These are phyloP conservation scores for Leptocoma aspasia DNA, from an alignment of 2,113 vertebrate species.

Conservation along the genomic window DNA sequence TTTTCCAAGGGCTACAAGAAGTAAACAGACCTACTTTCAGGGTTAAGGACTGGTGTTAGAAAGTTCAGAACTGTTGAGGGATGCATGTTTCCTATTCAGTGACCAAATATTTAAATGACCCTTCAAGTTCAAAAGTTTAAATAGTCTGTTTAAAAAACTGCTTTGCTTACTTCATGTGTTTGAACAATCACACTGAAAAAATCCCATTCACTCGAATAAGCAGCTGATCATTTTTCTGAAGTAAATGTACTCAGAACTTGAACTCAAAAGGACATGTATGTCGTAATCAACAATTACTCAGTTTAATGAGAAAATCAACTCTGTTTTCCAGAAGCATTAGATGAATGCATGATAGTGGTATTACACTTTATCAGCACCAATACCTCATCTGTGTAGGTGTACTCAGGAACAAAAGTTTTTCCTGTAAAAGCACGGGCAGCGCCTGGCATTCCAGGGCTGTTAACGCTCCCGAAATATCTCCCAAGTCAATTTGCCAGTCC, in stretches of 20 bases:
- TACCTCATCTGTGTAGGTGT: not conserved
- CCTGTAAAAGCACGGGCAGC: not conserved
- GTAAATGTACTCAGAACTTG: conserved; percentile 13
- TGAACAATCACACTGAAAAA: not conserved
- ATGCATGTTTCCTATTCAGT: not conserved
- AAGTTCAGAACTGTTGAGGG: not conserved
- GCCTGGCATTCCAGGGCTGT: conserved; percentile 50
- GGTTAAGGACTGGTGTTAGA: not conserved
- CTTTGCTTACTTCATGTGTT: not conserved
- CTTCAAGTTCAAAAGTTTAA: not conserved
- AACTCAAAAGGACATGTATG: conserved; percentile 20
- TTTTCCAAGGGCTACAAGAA: not conserved
- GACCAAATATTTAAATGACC: not conserved
- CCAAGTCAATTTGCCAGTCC: conserved; percentile 66
- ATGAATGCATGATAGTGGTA: not conserved
- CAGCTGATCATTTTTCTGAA: conserved; percentile 11
- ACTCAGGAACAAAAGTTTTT: not conserved
- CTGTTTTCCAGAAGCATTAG: conserved; percentile 25
- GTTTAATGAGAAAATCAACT: conserved; percentile 53
- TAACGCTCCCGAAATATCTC: conserved; percentile 41
- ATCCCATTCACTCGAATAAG: conserved; percentile 5
- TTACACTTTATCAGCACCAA: not conserved
- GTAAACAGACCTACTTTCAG: not conserved
- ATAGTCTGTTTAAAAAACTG: not conserved
- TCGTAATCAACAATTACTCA: conserved; percentile 24